A percentile compares a stretch with the other conserved stretches of the same genome.
Evolutionary conservation across 2,888 invertebrate species (phyloP).

Genomic region (Lycocerus yunnanus): DNA sequence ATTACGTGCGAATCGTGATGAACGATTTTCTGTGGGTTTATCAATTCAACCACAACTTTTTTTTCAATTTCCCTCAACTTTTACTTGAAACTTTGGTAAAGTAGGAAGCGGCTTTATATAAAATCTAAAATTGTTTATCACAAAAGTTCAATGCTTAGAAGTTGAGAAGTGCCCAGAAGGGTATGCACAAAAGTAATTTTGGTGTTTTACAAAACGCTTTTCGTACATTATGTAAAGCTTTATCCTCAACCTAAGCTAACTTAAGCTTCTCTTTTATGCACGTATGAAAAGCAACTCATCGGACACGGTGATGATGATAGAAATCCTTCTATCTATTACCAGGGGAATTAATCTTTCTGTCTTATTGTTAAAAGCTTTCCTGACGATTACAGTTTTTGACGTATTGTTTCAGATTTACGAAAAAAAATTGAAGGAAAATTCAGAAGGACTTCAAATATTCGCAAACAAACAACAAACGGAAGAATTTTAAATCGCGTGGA

Average conservation of each 20-base stretch:
- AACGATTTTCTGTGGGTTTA: background rate
- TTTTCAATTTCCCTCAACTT: background rate
- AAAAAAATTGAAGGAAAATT: background rate
- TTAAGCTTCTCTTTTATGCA: slow-evolving; percentile 13
- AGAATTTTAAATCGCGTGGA: background rate
- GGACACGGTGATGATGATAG: slow-evolving; percentile 9
- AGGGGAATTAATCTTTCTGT: background rate
- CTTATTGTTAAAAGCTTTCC: background rate
- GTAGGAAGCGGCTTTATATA: background rate
- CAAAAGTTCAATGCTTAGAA: background rate
- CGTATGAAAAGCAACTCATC: slow-evolving; percentile 16
- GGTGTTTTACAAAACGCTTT: slow-evolving; percentile 1
- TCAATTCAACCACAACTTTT: background rate
- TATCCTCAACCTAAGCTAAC: slow-evolving; percentile 8
- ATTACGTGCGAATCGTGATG: background rate
- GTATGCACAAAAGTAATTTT: background rate
- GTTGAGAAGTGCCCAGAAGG: background rate
- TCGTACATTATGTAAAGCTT: background rate
- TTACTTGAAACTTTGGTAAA: background rate
- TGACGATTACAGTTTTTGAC: background rate
- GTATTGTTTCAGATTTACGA: background rate
- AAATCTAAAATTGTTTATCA: background rate
- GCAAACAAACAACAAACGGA: background rate
- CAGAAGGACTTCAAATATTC: background rate
- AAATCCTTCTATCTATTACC: slow-evolving; percentile 13